A percentile compares a stretch with the other conserved stretches of the same genome.
Conservation (phyloP, 2,888 invertebrate species). For the Trimorus sp. region DNA sequence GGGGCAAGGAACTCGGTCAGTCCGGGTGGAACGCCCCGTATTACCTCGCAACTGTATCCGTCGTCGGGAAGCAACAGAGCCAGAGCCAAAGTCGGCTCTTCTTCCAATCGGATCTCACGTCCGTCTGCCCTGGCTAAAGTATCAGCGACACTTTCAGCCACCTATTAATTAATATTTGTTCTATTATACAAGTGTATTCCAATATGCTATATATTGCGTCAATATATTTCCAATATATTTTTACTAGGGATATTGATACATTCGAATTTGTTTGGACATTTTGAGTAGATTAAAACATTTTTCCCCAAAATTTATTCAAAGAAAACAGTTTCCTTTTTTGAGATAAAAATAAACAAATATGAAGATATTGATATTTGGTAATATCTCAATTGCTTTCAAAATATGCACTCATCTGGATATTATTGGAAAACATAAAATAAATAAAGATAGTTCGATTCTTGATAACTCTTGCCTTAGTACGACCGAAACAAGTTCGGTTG, state of each 20-base stretch:
- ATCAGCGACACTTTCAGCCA: slow-evolving; percentile 95
- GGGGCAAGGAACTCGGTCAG: slow-evolving; percentile 93
- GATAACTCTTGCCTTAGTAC: neutral
- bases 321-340: no score
- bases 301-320: no score
- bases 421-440: neutral
- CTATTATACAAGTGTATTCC: neutral
- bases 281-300: no score
- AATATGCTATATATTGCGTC: no score
- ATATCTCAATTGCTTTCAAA: no score
- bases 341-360: no score
- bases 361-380: no score
- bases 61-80: slow-evolving; percentile 98
- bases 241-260: no score
- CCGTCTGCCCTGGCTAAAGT: slow-evolving; percentile 95
- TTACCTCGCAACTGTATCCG: slow-evolving; percentile 98
- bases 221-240: no score
- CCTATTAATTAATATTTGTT: slow-evolving; percentile 81
- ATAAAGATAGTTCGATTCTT: no score
- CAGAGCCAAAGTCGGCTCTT: slow-evolving; percentile 94
- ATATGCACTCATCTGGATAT: no score
- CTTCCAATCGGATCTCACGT: slow-evolving; percentile 93
- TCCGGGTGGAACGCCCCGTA: slow-evolving; percentile 96
- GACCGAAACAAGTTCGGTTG: neutral
- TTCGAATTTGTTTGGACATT: no score